Percentiles rank a stretch among this genome's conserved stretches.
phyloP scores from a whole-genome alignment of 2,113 vertebrate genomes.

The Seriola rivoliana region DNA sequence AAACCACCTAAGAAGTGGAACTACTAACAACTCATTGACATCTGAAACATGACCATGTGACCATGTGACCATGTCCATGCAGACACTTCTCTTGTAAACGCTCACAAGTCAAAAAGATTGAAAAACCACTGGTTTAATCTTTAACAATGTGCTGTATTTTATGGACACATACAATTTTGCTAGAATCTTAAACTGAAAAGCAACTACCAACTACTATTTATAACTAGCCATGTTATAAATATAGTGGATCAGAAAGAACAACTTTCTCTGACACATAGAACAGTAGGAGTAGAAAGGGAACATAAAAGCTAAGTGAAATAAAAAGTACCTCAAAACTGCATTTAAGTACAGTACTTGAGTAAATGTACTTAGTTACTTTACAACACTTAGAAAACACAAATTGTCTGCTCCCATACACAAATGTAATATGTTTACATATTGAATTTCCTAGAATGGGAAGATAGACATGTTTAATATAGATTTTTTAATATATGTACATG shows the following conservation, averaged over 20 bases:
- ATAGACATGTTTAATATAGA: no score
- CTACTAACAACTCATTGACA: not conserved
- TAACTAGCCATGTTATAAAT: no score
- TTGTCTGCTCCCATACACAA: no score
- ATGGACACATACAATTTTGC: not conserved
- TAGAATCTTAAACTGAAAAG: not conserved
- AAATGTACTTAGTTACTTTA: no score
- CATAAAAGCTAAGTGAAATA: not conserved
- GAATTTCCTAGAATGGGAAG: no score
- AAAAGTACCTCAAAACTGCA: not conserved
- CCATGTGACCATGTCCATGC: not conserved
- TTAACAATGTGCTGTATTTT: not conserved
- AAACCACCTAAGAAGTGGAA: not conserved
- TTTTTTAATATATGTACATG: no score
- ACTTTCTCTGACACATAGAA: no score
- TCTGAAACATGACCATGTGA: not conserved
- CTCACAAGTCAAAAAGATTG: not conserved
- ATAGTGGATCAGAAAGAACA: no score
- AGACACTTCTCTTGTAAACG: not conserved
- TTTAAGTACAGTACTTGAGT: not conserved
- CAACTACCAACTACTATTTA: not conserved
- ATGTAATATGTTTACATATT: no score
- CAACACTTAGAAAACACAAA: no score
- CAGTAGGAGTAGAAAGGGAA: not conserved
- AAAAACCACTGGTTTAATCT: not conserved